These are phyloP conservation scores for Scrobipalpa atriplicella DNA, from an alignment of 2,888 invertebrate species.

Conservation along the genomic window DNA sequence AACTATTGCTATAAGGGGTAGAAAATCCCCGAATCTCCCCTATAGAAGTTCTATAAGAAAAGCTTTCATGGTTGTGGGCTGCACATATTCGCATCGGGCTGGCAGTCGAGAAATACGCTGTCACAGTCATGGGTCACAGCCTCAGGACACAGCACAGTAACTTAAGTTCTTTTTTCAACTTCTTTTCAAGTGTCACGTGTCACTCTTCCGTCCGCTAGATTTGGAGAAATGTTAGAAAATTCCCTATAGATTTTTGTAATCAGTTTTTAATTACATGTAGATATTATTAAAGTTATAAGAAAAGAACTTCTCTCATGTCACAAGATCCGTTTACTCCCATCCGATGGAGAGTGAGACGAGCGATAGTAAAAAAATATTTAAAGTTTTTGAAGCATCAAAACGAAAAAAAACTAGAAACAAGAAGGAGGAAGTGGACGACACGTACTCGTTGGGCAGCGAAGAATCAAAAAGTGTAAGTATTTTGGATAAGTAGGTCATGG, in stretches of 20 bases:
- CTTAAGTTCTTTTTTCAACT: constrained; percentile 63
- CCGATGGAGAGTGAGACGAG: constrained; percentile 71
- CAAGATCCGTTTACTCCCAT: constrained; percentile 54
- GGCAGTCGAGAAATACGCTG: background rate
- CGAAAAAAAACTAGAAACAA: constrained; percentile 60
- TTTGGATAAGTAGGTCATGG: background rate
- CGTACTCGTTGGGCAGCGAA: constrained; percentile 61
- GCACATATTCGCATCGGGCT: background rate
- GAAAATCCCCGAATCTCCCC: too few species aligned
- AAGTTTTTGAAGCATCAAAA: constrained; percentile 71
- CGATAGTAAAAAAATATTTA: constrained; percentile 73
- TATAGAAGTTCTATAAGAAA: too few species aligned
- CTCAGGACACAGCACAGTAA: too few species aligned
- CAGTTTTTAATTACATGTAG: constrained; percentile 35
- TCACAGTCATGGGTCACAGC: too few species aligned
- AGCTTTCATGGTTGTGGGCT: too few species aligned
- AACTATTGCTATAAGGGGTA: too few species aligned
- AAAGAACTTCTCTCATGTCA: constrained; percentile 53
- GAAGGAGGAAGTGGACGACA: constrained; percentile 57
- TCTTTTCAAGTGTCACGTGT: constrained; percentile 51
- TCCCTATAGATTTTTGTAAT: constrained; percentile 49
- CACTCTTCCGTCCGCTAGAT: constrained; percentile 48
- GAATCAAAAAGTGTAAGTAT: constrained; percentile 68
- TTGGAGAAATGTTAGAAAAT: constrained; percentile 56
- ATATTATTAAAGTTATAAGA: constrained; percentile 45